Base-by-base conservation (phyloP, 2,113 vertebrate genomes). In the Rallus limicola region DNA sequence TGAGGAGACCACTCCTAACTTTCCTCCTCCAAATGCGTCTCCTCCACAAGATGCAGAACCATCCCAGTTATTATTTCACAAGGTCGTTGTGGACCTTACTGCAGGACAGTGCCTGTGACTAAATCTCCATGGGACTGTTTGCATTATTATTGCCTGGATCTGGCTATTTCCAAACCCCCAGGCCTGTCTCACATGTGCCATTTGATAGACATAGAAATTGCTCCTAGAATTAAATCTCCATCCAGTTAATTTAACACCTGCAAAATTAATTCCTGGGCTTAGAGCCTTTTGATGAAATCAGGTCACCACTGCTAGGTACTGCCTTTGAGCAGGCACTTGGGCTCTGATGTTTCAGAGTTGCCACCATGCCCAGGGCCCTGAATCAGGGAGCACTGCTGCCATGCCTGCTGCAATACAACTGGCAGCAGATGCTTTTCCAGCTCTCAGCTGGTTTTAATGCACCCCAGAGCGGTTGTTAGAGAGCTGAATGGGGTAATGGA, bases 291-390 rank as follows among this genome's bases (percentile, higher is more conserved):
- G 18, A 5, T 20, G 33, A 48, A 33, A 20, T 29, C 0, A 3
- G 56, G 18, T 38, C 72, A 6, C 36, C 12, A 9, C 10, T 5
- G 29, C 36, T 28, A 13, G 50, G 68, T 0, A 0, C 38, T 58
- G 31, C 42, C 56, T 69, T 40, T 0, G 1, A 21, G 53, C 20
- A 52, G 12, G 19, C 14, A 0, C 46, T 44, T 0, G 0, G 60
- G 16, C 31, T 31, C 34, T 31, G 46, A 6, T 29, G 21, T 18
- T 55, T 34, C 23, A 25, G 40, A 38, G 69, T 11, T 46, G 79
- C 68, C 31, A 34, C 46, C 28, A 34, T 1, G 1, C 29, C 13
- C 0, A 59, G 77, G 21, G 16, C 12, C 31, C 20, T 0, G 4
- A 65, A 56, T 29, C 29, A 68, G 42, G 24, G 60, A 72, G 24